phyloP scores from a whole-genome alignment of 1,140 invertebrate species.

The Dreissena rostriformis region DNA sequence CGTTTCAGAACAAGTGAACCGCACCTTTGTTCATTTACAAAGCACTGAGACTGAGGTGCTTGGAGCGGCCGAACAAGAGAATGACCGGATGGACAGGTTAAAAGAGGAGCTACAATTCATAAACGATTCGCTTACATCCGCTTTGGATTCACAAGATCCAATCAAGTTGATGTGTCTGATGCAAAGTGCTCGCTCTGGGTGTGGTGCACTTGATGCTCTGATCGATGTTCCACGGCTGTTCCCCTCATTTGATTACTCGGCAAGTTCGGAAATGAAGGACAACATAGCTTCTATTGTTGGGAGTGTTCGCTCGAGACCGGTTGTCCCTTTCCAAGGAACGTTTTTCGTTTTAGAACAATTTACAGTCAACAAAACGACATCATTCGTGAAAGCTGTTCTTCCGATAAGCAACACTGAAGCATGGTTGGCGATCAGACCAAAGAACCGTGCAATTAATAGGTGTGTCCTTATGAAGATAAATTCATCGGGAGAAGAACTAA shows the following conservation, averaged over 20 bases:
- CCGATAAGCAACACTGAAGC: constrained; percentile 4
- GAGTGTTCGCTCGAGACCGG: too few relatives aligned
- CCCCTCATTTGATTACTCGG: too few relatives aligned
- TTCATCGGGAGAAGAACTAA: not conserved
- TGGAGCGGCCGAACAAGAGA: not conserved
- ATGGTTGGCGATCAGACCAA: constrained; percentile 20
- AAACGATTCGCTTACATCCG: not conserved
- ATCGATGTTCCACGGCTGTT: too few relatives aligned
- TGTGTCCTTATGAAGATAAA: constrained; percentile 3
- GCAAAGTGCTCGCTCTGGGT: not conserved
- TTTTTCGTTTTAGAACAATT: too few relatives aligned
- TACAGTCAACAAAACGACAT: not conserved
- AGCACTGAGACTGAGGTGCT: too few relatives aligned
- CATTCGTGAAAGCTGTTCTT: constrained; percentile 3
- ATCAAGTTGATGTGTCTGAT: not conserved
- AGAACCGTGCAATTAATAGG: not conserved
- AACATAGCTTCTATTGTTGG: too few relatives aligned
- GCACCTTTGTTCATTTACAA: too few relatives aligned
- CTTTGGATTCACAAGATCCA: constrained; percentile 5
- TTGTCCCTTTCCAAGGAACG: too few relatives aligned
- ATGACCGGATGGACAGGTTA: not conserved
- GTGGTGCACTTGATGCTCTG: too few relatives aligned
- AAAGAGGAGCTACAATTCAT: not conserved
- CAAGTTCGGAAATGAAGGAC: too few relatives aligned
- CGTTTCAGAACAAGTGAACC: too few relatives aligned